phyloP scores from a whole-genome alignment of 2,888 invertebrate species.

The Amiota mariae region DNA sequence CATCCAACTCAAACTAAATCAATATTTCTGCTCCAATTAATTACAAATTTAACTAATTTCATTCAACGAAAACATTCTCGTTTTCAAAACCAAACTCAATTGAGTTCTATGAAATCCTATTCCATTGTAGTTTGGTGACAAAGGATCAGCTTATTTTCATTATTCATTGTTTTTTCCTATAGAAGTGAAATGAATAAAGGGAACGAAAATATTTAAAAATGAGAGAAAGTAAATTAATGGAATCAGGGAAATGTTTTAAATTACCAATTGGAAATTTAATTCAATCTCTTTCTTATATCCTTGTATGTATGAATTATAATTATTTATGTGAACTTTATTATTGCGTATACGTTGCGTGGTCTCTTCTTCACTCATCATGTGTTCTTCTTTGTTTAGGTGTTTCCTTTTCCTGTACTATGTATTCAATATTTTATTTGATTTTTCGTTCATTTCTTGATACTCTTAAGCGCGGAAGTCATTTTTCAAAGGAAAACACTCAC shows the following conservation, averaged over 20 bases:
- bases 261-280: background rate
- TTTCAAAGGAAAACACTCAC: conserved; percentile 13
- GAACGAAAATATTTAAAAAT: no score
- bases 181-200: no score
- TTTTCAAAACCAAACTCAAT: conserved; percentile 14
- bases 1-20: background rate
- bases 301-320: background rate
- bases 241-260: no score
- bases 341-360: conserved; percentile 8
- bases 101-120: conserved; percentile 29
- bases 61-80: conserved; percentile 2
- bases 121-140: no score
- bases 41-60: no score
- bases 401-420: conserved; percentile 17
- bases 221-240: no score
- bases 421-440: background rate
- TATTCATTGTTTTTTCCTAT: no score
- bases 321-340: conserved; percentile 1
- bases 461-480: conserved; percentile 22
- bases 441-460: conserved; percentile 5
- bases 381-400: background rate
- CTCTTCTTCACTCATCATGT: background rate
- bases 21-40: conserved; percentile 20
- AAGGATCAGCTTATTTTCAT: no score
- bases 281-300: background rate